Evolutionary conservation across 2,113 vertebrate species (phyloP).

Genomic region (Thymallus thymallus): DNA sequence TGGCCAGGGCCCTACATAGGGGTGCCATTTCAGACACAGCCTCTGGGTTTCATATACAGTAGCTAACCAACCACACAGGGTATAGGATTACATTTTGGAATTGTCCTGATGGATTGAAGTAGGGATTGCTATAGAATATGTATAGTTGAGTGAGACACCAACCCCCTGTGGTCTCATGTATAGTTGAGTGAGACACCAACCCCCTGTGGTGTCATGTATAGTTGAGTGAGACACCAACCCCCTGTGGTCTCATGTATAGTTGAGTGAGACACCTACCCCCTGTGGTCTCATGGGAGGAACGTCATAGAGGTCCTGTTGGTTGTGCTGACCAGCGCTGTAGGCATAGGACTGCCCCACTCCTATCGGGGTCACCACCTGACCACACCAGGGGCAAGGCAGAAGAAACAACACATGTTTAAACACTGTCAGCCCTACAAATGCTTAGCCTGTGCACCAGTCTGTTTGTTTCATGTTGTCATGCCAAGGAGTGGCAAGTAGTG

Average conservation of each 20-base stretch:
- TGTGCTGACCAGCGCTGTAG: constrained; percentile 79
- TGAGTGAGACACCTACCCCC: constrained; percentile 83
- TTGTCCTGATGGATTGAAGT: too few species aligned
- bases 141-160: constrained; percentile 55
- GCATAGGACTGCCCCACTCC: constrained; percentile 86
- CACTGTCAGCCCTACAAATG: constrained; percentile 28
- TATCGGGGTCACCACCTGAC: constrained; percentile 88
- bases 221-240: constrained; percentile 85
- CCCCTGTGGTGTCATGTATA: constrained; percentile 82
- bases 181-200: constrained; percentile 83
- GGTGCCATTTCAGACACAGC: too few species aligned
- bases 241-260: constrained; percentile 71
- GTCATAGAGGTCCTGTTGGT: constrained; percentile 88
- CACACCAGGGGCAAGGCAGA: constrained; percentile 71
- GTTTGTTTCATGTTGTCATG: too few species aligned
- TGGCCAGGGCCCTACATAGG: neutral
- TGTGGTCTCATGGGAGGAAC: constrained; percentile 83
- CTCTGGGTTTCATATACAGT: too few species aligned
- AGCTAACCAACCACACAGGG: too few species aligned
- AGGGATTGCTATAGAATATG: too few species aligned
- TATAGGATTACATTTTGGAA: too few species aligned
- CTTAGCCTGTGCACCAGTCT: too few species aligned
- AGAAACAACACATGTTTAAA: constrained; percentile 9
- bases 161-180: constrained; percentile 86
- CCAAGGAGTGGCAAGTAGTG: too few species aligned